Base-by-base conservation (phyloP, 2,888 invertebrate species). In the Colostygia pectinataria region DNA sequence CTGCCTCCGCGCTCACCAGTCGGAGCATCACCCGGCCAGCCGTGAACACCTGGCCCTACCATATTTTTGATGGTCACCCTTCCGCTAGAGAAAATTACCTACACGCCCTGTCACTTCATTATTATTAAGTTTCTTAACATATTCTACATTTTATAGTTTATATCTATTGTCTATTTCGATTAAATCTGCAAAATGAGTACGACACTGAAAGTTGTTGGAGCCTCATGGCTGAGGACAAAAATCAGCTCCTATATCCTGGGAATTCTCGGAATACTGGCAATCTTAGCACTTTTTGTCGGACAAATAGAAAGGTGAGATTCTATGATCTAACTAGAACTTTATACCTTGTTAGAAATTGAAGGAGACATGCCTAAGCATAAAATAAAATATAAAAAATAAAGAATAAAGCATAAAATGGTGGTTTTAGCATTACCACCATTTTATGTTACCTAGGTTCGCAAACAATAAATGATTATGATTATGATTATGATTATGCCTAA, bases 151-250 rank as follows among this genome's bases (percentile, higher is more conserved):
- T 89, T 83, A 87, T 90, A 91, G 80, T 74, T 65, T 63, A 68
- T 61, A 62, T 63, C 42, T 60, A 61, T 71, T 53, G 53, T 61
- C 43, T 48, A 46, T 54, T 59, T 43, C 44, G 48, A 41, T 45
- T 53, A 51, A 49, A 57, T 36, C 58, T 44, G 54, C 39, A 78
- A 70, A 73, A 89, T 88, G 89, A 83, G 73, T 67, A 92, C 92
- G 77, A 94, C 94, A 91, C 84, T 95, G 78, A 95, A 95, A 91
- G 95, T 95, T 56, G 94, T 95, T 52, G 95, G 95, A 65, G 95
- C 95, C 74, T 94, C 94, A 45, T 94, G 94, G 94, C 91, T 93
- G 66, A 94, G 94, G 79, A 95, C 94, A 55, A 93, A 94, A 75
- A 92, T 94, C 70, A 94, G 94, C 74, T 93, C 94, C 28, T 94